Evolutionary conservation across 2,888 invertebrate species (phyloP).

Genomic region (Pinctada fucata): DNA sequence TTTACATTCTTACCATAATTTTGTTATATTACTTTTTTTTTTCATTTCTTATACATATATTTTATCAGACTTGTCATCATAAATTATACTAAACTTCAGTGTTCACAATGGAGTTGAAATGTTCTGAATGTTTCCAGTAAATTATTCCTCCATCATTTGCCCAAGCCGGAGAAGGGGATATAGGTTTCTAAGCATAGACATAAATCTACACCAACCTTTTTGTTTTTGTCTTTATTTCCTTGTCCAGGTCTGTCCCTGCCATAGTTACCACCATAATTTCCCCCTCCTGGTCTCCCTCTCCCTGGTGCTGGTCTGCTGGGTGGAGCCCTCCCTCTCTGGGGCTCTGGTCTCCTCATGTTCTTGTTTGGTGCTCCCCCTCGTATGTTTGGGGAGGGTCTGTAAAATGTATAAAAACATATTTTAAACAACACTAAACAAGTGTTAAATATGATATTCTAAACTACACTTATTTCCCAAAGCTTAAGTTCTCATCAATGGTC

Average conservation of each 20-base stretch:
- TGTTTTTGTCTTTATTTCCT: constrained; percentile 52
- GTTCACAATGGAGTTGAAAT: too few species aligned
- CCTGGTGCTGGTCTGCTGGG: constrained; percentile 35
- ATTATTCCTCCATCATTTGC: too few species aligned
- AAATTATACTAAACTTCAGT: too few species aligned
- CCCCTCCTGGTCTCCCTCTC: constrained; percentile 44
- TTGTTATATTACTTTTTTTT: too few species aligned
- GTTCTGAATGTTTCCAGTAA: too few species aligned
- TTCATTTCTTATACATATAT: background rate
- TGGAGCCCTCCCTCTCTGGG: constrained; percentile 49
- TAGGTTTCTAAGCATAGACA: too few species aligned
- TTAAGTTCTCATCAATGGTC: background rate
- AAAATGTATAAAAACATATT: background rate
- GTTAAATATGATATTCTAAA: background rate
- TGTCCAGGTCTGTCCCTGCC: constrained; percentile 42
- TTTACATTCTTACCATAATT: background rate
- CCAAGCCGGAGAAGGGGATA: too few species aligned
- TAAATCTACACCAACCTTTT: constrained; percentile 11
- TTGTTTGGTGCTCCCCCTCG: constrained; percentile 58
- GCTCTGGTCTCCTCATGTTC: constrained; percentile 56
- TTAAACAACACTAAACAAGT: background rate
- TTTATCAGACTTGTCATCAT: too few species aligned
- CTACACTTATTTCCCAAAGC: background rate
- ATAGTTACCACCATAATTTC: constrained; percentile 43
- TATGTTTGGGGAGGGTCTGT: constrained; percentile 71